Base-by-base conservation (phyloP, 2,113 vertebrate species). In the Toxostoma redivivum region DNA sequence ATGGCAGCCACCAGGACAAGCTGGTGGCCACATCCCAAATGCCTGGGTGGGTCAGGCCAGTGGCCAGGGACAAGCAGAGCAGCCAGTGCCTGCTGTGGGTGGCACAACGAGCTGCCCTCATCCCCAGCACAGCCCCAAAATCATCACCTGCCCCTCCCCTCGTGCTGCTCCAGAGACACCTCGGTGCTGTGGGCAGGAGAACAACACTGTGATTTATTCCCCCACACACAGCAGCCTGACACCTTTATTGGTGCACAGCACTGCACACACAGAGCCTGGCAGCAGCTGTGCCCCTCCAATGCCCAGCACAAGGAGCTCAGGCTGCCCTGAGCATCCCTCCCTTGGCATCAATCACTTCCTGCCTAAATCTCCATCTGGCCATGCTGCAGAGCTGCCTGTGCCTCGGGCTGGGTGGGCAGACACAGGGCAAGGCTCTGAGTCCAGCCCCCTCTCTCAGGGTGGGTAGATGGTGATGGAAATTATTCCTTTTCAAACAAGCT, bases 21-120 rank as follows among this genome's bases (percentile, higher is more conserved):
- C 45, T 44, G 61, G 9, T 4, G 21, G 47, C 8, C 64, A 58
- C 37, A 7, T 14, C 82, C 61, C 64, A 58, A 58, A 54, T 0
- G 4, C 30, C 40, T 5, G 33, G 21, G 28, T 5, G 54, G 33
- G 9, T 12, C 11, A 12, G 37, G 7, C 8, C 15, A 13, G 25
- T 3, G 61, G 27, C 44, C 22, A 17, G 0, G 10, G 6, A 20
- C 22, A 9, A 1, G 35, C 38, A 23, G 0, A 0, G 22, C 51
- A 50, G 25, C 1, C 48, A 50, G 48, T 12, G 33, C 24, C 60
- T 0, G 2, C 17, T 0, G 0, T 0, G 14, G 47, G 45, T 8
- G 10, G 60, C 66, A 38, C 3, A n/a, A n/a, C n/a, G 0, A 5
- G 17, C 48, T 71, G 54, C 56, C n/a, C 51, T 40, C 0, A 0